These are phyloP conservation scores for Drosophila kanekoi DNA, from an alignment of 2,888 invertebrate genomes.

Conservation along the genomic window DNA sequence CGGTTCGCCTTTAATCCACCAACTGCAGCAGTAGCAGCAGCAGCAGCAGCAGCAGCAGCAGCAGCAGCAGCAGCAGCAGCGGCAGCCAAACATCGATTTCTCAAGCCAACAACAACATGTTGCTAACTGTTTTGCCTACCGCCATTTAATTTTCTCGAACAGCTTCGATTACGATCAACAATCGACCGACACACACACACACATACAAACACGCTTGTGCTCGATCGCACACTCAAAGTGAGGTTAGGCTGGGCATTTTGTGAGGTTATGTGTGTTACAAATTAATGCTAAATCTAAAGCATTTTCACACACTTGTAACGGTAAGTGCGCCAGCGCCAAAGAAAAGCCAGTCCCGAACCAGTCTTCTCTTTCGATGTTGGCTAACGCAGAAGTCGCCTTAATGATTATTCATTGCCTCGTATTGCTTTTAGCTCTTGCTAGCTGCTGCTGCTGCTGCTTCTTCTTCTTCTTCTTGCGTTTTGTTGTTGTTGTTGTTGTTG, in stretches of 20 bases:
- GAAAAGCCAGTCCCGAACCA: constrained; percentile 44
- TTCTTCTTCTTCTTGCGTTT: neutral
- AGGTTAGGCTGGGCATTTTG: constrained; percentile 59
- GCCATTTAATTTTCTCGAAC: constrained; percentile 70
- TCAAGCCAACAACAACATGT: constrained; percentile 45
- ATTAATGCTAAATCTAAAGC: constrained; percentile 78
- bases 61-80: constrained; percentile 14
- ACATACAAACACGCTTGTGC: neutral
- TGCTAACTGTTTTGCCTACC: constrained; percentile 69
- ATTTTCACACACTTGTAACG: constrained; percentile 79
- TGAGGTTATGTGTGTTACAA: constrained; percentile 61
- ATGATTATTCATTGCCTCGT: constrained; percentile 77
- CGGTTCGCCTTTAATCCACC: constrained; percentile 7
- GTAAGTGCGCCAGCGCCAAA: constrained; percentile 50
- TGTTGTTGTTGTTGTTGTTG: constrained; percentile 47
- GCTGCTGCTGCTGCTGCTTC: constrained; percentile 13
- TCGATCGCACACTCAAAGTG: constrained; percentile 30
- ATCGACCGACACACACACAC: constrained; percentile 34
- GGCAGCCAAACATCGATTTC: constrained; percentile 49
- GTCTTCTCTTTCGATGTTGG: constrained; percentile 35
- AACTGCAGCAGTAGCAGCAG: constrained; percentile 5
- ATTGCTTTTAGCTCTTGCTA: constrained; percentile 25
- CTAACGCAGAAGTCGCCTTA: constrained; percentile 62
- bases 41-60: too few relatives aligned
- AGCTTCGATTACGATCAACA: constrained; percentile 76